phyloP scores from a whole-genome alignment of 2,888 invertebrate species.

The Chrysolina americana region DNA sequence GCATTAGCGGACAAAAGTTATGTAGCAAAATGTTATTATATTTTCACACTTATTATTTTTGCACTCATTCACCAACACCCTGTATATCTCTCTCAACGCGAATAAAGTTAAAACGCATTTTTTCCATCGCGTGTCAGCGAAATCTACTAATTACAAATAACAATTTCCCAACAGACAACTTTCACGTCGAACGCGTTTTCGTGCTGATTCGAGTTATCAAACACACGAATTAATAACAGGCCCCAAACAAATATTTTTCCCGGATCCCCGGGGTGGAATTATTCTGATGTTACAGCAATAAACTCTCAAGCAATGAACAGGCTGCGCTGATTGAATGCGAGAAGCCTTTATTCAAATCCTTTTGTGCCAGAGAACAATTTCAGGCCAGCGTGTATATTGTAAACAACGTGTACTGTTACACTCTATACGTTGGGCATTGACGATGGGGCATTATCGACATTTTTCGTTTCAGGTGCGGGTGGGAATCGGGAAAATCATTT shows the following conservation, averaged over 20 bases:
- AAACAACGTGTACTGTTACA: too few relatives aligned
- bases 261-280: neutral
- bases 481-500: too few relatives aligned
- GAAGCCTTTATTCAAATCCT: neutral
- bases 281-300: neutral
- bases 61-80: too few relatives aligned
- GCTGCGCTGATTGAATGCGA: neutral
- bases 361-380: neutral
- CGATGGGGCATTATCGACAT: too few relatives aligned
- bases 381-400: neutral
- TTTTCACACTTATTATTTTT: too few relatives aligned
- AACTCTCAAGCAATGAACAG: neutral
- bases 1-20: too few relatives aligned
- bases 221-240: neutral
- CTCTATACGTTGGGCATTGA: too few relatives aligned
- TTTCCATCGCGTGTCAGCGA: neutral
- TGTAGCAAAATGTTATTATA: too few relatives aligned
- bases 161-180: neutral
- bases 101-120: neutral
- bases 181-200: neutral
- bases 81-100: too few relatives aligned
- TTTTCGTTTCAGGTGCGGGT: too few relatives aligned
- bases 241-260: constrained; percentile 9
- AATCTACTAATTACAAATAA: neutral
- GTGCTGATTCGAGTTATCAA: neutral